phyloP scores from a whole-genome alignment of 2,113 vertebrate genomes.

The Cynopterus brachyotis region DNA sequence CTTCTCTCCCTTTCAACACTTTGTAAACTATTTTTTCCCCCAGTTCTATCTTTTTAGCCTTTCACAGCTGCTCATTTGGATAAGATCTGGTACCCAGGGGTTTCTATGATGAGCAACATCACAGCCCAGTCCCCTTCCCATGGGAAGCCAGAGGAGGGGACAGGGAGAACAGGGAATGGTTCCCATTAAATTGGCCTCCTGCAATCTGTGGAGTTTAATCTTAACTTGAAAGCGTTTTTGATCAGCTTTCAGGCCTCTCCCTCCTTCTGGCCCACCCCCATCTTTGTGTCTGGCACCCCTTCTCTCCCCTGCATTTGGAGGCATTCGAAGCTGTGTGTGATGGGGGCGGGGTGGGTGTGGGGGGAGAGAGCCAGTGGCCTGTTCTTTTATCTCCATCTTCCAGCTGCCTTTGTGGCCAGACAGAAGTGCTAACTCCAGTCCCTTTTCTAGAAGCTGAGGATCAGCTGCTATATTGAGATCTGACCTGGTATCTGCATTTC shows the following conservation, averaged over 20 bases:
- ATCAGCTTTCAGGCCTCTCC: slow-evolving; percentile 64
- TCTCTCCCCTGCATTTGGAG: background rate
- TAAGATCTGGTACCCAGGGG: slow-evolving; percentile 60
- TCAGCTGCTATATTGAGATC: background rate
- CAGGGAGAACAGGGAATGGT: slow-evolving; percentile 29
- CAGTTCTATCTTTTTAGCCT: slow-evolving; percentile 40
- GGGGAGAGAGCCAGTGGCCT: background rate
- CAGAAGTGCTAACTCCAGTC: slow-evolving; percentile 43
- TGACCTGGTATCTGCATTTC: background rate
- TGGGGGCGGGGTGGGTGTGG: background rate
- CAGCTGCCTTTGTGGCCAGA: slow-evolving; percentile 66
- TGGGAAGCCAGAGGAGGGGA: slow-evolving; percentile 59
- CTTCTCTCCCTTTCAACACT: slow-evolving; percentile 29
- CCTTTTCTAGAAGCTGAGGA: slow-evolving; percentile 44
- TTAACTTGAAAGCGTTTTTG: slow-evolving; percentile 78
- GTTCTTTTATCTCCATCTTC: slow-evolving; percentile 42
- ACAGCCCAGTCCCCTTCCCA: slow-evolving; percentile 60
- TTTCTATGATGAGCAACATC: slow-evolving; percentile 69
- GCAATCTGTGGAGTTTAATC: slow-evolving; percentile 72
- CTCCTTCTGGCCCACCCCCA: slow-evolving; percentile 40
- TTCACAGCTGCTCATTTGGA: slow-evolving; percentile 51
- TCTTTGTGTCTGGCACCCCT: slow-evolving; percentile 42
- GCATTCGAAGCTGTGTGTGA: slow-evolving; percentile 31
- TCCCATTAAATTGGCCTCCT: slow-evolving; percentile 72
- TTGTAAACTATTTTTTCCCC: slow-evolving; percentile 59